Percentiles rank a stretch among this genome's conserved stretches.
These are phyloP conservation scores for Hydrotaea cyrtoneurina DNA, from an alignment of 2,888 invertebrate species.

Conservation along the genomic window DNA sequence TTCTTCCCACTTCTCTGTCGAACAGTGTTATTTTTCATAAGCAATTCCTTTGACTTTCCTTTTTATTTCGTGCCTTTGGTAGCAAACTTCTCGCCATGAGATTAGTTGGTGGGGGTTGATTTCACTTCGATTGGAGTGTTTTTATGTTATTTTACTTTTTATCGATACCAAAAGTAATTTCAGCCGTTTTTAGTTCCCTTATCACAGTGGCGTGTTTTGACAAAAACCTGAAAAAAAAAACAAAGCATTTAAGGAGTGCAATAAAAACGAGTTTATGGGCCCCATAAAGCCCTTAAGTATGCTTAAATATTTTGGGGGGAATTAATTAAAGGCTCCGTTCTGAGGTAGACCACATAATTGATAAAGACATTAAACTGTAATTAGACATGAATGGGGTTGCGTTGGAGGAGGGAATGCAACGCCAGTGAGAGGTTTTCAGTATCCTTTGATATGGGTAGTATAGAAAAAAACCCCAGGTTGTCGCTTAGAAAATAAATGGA, in stretches of 20 bases:
- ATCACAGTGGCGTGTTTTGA: not conserved
- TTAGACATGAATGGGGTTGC: too few relatives aligned
- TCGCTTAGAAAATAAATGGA: too few relatives aligned
- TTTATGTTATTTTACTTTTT: not conserved
- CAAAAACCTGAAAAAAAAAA: too few relatives aligned
- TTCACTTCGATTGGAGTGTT: not conserved
- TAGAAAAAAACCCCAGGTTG: too few relatives aligned
- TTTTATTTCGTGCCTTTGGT: not conserved
- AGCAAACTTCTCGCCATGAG: not conserved
- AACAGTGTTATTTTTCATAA: too few relatives aligned
- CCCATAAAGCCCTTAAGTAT: not conserved
- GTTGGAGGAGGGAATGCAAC: too few relatives aligned
- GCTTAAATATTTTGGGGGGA: not conserved
- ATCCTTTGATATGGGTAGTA: too few relatives aligned
- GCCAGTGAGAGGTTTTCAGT: too few relatives aligned
- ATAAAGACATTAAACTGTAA: not conserved
- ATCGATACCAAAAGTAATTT: constrained; percentile 7
- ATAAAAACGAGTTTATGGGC: too few relatives aligned
- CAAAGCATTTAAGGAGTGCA: too few relatives aligned
- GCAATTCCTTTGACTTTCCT: not conserved
- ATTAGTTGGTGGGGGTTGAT: not conserved
- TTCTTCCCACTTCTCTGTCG: too few relatives aligned
- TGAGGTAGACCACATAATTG: not conserved
- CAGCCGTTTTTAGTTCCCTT: not conserved
- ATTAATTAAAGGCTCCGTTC: not conserved